Evolutionary conservation across 2,113 vertebrate species (phyloP), one percentile per base, ranked within the genome.

Genomic region (Entelurus aequoreus): DNA sequence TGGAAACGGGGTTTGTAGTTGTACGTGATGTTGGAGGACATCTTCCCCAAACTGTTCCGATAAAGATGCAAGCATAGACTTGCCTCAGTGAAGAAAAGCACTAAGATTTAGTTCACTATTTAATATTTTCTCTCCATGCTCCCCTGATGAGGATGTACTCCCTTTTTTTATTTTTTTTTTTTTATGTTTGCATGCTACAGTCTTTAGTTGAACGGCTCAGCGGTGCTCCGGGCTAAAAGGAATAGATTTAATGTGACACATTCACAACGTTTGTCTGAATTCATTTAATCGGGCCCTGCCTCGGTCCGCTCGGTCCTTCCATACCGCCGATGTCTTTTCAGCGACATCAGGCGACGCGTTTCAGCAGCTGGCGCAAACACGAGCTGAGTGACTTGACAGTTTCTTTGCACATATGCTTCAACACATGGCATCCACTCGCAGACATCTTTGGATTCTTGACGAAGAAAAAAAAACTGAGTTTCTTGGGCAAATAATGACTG

Each of bases 261-360:
- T 82, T 62, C 68, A 79, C 66, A 57, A 35, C 73, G 74, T 83
- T 81, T 79, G 76, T 75, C 76, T 79, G 74, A 86, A 86, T 84
- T 83, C 73, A 85, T 80, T 78, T 72, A 56, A 78, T 77, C 83
- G 74, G 77, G 35, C 62, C 77, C 69, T 70, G 64, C 79, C 71
- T 60, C 48, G 62, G 11, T 72, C 42, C 3, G 28, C 28, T 46
- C 61, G 14, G 36, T 54, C 35, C 76, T 55, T 48, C 76, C 47
- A 40, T 60, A 66, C 28, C 28, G 28, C 28, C 28, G 28, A 28
- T 28, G 28, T 28, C 28, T 4, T 28, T 28, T 63, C 47, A 44
- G 19, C 35, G 6, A 19, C 48, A 28, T 52, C 10, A 48, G n/a
- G 44, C 47, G 35, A 6, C 12, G 52, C 21, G 44, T 67, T 38